Evolutionary conservation across 2,888 invertebrate genomes (phyloP), one percentile per base, ranked within the genome.

Genomic region (Harpalus rubripes): DNA sequence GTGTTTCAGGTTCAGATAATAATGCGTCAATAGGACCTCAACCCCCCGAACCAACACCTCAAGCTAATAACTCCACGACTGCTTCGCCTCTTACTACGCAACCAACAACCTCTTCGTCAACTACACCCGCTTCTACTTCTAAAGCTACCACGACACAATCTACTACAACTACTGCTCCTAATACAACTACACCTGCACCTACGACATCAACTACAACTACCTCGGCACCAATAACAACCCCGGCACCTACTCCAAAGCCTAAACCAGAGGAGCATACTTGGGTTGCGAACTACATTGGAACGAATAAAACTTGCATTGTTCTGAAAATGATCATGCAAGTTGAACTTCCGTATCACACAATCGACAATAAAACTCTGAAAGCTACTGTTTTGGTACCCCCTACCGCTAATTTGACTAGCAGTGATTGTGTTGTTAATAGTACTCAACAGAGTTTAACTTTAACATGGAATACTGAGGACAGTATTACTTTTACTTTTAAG

Each of bases 321-420:
- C 90, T 94, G 7, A 92, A 94, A 90, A 94, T 96, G 92, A 94
- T 95, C 0, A 92, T 94, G 5, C 93, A 94, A 88, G 90, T 96
- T 84, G 94, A 94, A 87, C 89, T 96, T 80, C 92, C 91, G 56
- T 93, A 94, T 86, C 88, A 90, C 26, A 91, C 91, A 85, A 88
- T 89, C 88, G 91, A 90, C 85, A 88, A 88, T 85, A 89, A 89
- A 84, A 87, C 87, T 7, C 87, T 87, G 59, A 84, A 84, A 87
- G 87, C 87, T 4, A 86, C 90, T 58, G 89, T 92, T 76, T 91
- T 92, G 86, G 86, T 94, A 65, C 93, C 94, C 26, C 81, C 85
- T 7, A 89, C 88, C 68, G 90, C 92, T 1, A 89, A 88, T 0
- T 87, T 89, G 1, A 90, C 89, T 82, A 92, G 92, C 7, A 86